Evolutionary conservation across 1,140 invertebrate genomes (phyloP).

Genomic region (Mylabris phalerata): DNA sequence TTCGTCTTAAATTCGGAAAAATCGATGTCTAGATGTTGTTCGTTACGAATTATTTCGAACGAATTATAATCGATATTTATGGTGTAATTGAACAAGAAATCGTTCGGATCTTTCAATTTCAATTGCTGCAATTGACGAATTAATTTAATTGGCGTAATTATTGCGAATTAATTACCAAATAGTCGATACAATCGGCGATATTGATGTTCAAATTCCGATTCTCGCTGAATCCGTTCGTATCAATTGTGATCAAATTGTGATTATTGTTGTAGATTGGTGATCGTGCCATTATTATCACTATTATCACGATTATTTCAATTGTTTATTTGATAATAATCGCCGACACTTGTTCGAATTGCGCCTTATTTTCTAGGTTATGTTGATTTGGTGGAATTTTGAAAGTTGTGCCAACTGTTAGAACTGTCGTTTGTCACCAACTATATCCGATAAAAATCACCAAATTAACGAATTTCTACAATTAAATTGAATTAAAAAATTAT

Average conservation of each 20-base stretch:
- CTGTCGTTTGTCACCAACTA: too few species aligned
- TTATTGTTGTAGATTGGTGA: not conserved
- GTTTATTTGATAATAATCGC: too few species aligned
- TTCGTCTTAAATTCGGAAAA: conserved; percentile 18
- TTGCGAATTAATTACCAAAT: conserved; percentile 1
- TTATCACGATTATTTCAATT: too few species aligned
- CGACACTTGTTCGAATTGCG: too few species aligned
- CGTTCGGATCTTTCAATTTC: conserved; percentile 10
- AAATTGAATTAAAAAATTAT: too few species aligned
- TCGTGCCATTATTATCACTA: too few species aligned
- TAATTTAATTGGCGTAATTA: not conserved
- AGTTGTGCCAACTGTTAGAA: too few species aligned
- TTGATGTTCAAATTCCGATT: conserved; percentile 1
- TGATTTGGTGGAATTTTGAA: too few species aligned
- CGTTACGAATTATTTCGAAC: conserved; percentile 14
- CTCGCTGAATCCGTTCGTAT: conserved; percentile 4
- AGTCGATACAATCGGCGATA: not conserved
- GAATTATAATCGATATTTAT: conserved; percentile 8
- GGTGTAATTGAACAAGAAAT: conserved; percentile 20
- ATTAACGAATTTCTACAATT: too few species aligned
- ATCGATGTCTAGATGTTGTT: conserved; percentile 18
- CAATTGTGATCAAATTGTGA: conserved; percentile 1
- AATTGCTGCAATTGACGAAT: conserved; percentile 9
- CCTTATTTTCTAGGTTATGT: too few species aligned
- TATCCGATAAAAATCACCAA: too few species aligned